Base-by-base conservation (phyloP, 2,888 invertebrate species). In the Phalera bucephala region DNA sequence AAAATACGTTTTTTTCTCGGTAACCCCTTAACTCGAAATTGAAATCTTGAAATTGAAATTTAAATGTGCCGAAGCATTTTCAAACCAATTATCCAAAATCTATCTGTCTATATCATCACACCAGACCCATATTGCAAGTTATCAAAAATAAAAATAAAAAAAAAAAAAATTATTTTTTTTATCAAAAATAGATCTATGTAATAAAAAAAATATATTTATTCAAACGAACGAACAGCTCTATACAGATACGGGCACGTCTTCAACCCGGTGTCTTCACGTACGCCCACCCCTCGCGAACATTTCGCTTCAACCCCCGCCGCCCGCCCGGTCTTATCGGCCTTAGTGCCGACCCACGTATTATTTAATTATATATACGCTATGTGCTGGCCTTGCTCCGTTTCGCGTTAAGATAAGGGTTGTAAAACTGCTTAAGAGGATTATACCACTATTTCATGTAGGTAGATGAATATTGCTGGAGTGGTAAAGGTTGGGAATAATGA, bases 191-290 rank as follows among this genome's bases (percentile, higher is more conserved):
- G n/a, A n/a, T n/a, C n/a, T n/a, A n/a, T n/a, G n/a, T n/a, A n/a
- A n/a, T n/a, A n/a, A n/a, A n/a, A n/a, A n/a, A n/a, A n/a, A n/a
- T n/a, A n/a, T n/a, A n/a, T n/a, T n/a, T n/a, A n/a, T n/a, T n/a
- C n/a, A n/a, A 17, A 17, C 3, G 5, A 17, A 5, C 5, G 17
- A 63, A 17, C 76, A 70, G 13, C 84, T 82, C 78, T 58, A 44
- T 64, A 57, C 14, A 52, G 11, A 54, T 75, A 36, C 33, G 13
- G 43, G 42, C 73, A 79, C 76, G 85, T 87, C 86, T 87, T 87
- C 83, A 69, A 59, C 52, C 56, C 71, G 76, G 71, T 84, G 84
- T 88, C 87, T 87, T 87, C 86, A 85, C 85, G 82, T 81, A 70
- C 70, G 66, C 74, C 69, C 77, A 72, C 74, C 76, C 74, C 58